Evolutionary conservation across 2,113 vertebrate genomes (phyloP).

Genomic region (Chlorodrepanis virens): DNA sequence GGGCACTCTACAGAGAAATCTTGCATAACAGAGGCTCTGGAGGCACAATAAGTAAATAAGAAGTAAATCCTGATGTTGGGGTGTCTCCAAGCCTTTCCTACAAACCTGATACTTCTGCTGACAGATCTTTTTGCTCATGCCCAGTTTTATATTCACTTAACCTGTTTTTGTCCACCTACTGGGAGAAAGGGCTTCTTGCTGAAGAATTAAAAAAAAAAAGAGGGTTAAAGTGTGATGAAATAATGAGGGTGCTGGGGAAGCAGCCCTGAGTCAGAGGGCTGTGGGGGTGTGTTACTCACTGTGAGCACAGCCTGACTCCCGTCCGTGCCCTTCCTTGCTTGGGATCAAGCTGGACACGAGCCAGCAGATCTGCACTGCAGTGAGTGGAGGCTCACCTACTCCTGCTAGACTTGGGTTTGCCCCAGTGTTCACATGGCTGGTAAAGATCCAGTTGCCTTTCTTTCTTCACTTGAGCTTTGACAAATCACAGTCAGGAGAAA

Average conservation of each 20-base stretch:
- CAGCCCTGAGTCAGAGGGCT: conserved; percentile 49
- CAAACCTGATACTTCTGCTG: not conserved
- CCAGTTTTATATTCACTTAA: not conserved
- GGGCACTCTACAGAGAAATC: not conserved
- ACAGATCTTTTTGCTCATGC: not conserved
- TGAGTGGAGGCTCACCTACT: not conserved
- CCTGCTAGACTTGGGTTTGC: not conserved
- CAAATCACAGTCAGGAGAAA: not conserved
- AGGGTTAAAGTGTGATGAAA: not conserved
- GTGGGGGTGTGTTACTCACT: not conserved
- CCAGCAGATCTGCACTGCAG: not conserved
- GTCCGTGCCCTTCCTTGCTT: not conserved
- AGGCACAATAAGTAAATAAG: not conserved
- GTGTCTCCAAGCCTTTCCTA: not conserved
- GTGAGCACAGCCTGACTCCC: not conserved
- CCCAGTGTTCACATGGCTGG: not conserved
- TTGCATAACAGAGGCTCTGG: not conserved
- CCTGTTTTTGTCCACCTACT: not conserved
- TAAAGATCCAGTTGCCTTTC: not conserved
- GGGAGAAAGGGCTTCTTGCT: not conserved
- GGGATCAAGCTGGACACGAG: not conserved
- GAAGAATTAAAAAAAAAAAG: not conserved
- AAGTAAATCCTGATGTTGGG: not conserved
- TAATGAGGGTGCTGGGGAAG: not conserved
- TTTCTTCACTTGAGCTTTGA: not conserved